phyloP scores from a whole-genome alignment of 2,113 vertebrate species.

The Baryphthengus martii region DNA sequence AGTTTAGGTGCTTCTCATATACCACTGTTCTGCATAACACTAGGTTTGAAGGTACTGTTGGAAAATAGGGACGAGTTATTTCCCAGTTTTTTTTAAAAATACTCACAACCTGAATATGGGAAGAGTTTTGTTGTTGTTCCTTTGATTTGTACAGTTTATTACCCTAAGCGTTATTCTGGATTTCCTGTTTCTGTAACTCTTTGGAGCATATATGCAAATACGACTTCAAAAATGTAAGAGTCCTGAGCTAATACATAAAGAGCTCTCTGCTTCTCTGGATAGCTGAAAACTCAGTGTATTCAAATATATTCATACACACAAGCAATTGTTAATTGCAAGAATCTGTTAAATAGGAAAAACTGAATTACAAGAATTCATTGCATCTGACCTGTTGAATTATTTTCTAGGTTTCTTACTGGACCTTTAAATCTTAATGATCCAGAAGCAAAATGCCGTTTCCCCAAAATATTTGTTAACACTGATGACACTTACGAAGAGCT shows the following conservation, averaged over 20 bases:
- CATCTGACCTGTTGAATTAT: constrained; percentile 39
- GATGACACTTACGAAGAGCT: constrained; percentile 89
- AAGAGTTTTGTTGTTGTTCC: neutral
- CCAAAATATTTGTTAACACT: constrained; percentile 94
- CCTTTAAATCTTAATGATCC: constrained; percentile 93
- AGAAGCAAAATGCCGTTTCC: constrained; percentile 93
- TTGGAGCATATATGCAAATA: neutral
- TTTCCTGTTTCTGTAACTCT: neutral
- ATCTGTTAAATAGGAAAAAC: neutral
- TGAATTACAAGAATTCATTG: neutral
- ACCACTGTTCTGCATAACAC: neutral
- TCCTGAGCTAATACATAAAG: neutral
- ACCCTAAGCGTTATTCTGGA: neutral
- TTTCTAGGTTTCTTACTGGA: constrained; percentile 92
- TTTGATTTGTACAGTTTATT: neutral
- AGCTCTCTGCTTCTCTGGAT: neutral
- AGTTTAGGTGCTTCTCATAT: neutral
- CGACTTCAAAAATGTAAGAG: neutral
- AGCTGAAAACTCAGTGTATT: neutral
- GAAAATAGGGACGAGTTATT: neutral
- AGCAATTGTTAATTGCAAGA: neutral
- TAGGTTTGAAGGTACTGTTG: neutral
- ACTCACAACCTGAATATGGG: neutral
- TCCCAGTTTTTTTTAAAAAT: neutral
- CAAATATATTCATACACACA: neutral